Evolutionary conservation across 2,797 vertebrate species (phyloP).

Genomic region (Diplodus sargus): DNA sequence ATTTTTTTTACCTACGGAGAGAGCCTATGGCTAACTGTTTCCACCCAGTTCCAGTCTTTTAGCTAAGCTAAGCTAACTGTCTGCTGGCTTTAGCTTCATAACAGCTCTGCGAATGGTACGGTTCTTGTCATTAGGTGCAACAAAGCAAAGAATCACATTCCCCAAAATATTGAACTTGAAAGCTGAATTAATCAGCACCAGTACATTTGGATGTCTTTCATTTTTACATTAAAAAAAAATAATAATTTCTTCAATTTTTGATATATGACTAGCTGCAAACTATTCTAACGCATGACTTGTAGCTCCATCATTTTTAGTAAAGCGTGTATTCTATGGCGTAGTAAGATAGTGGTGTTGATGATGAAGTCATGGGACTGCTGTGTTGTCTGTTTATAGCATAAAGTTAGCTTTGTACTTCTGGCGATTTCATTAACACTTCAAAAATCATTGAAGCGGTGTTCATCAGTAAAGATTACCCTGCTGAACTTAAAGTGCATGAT

Average conservation of each 20-base stretch:
- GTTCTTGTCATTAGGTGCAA: neutral
- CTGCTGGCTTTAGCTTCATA: neutral
- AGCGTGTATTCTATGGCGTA: too few relatives aligned
- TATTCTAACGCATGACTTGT: too few relatives aligned
- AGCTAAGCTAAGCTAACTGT: neutral
- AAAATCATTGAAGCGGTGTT: too few relatives aligned
- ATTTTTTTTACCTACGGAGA: neutral
- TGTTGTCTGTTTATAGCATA: too few relatives aligned
- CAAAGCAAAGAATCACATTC: neutral
- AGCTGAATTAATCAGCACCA: neutral
- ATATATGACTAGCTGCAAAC: neutral
- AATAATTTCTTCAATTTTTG: neutral
- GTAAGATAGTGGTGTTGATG: too few relatives aligned
- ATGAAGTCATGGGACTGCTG: too few relatives aligned
- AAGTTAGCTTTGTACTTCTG: too few relatives aligned
- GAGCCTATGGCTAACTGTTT: neutral
- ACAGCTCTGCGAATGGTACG: neutral
- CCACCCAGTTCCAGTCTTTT: too few relatives aligned
- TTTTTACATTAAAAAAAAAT: neutral
- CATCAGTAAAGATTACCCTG: too few relatives aligned
- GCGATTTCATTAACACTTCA: too few relatives aligned
- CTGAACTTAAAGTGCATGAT: too few relatives aligned
- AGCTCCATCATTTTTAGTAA: too few relatives aligned
- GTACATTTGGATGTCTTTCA: neutral
- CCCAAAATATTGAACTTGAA: neutral